Conservation (phyloP, 2,797 vertebrate genomes). For the Phataginus tricuspis region DNA sequence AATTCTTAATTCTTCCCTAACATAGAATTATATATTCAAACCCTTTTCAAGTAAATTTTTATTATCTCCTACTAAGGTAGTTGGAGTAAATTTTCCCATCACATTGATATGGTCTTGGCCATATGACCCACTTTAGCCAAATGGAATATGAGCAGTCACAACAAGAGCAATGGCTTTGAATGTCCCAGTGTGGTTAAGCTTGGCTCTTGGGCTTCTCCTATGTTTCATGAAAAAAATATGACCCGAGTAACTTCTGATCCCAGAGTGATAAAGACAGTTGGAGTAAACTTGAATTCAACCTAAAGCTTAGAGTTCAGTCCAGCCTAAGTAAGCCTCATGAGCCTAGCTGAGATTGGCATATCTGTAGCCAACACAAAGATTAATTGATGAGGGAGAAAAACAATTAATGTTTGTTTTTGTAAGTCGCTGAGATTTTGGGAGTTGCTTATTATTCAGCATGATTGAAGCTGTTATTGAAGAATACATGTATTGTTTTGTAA, state of each 20-base stretch:
- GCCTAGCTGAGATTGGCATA: background rate
- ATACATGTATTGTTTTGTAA: background rate
- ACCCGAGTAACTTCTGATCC: background rate
- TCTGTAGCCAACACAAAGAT: background rate
- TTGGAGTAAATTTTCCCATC: background rate
- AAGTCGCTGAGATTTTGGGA: background rate
- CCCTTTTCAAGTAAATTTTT: background rate
- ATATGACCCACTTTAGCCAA: background rate
- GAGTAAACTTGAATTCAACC: background rate
- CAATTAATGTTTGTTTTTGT: background rate
- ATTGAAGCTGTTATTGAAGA: background rate
- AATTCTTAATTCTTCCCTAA: background rate
- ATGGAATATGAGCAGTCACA: background rate
- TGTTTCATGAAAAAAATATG: background rate
- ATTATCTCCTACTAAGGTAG: background rate
- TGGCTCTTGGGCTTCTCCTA: background rate
- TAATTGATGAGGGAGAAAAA: background rate
- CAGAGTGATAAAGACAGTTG: background rate
- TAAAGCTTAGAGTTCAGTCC: background rate
- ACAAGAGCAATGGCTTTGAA: background rate
- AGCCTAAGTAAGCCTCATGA: background rate
- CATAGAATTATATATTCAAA: background rate
- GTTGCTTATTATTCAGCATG: slow-evolving; percentile 8
- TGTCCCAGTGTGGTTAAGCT: background rate
- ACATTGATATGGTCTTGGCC: background rate